Evolutionary conservation across 2,888 invertebrate species (phyloP).

Genomic region (Hylaea fasciaria): DNA sequence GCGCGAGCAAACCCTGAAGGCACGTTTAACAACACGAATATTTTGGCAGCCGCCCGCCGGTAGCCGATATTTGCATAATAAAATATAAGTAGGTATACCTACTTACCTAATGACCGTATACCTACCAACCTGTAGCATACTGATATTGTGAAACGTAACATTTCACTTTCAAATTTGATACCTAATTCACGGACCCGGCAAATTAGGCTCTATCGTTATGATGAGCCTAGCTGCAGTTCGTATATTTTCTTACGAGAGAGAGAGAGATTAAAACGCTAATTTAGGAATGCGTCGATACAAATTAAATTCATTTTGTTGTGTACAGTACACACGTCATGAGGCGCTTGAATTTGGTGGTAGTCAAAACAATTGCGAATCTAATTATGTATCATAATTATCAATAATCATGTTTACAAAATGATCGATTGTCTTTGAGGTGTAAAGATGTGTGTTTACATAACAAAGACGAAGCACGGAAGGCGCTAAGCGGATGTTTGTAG

Average conservation of each 20-base stretch:
- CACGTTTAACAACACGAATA: slow-evolving; percentile 58
- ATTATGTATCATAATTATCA: slow-evolving; percentile 44
- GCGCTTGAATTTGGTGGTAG: slow-evolving; percentile 41
- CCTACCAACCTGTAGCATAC: too few species aligned
- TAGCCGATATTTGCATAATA: slow-evolving; percentile 45
- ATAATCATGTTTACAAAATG: slow-evolving; percentile 54
- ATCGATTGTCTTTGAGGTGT: slow-evolving; percentile 49
- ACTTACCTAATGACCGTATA: slow-evolving; percentile 23
- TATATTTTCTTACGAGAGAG: too few species aligned
- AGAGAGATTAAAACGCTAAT: too few species aligned
- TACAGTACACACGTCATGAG: slow-evolving; percentile 22
- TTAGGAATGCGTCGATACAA: too few species aligned
- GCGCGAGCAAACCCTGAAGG: slow-evolving; percentile 52
- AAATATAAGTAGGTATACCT: too few species aligned
- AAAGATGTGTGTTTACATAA: slow-evolving; percentile 67
- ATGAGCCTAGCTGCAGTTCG: too few species aligned
- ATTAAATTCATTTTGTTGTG: neutral
- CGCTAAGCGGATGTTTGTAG: slow-evolving; percentile 68
- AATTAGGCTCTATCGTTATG: neutral
- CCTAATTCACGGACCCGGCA: slow-evolving; percentile 1
- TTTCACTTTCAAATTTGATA: slow-evolving; percentile 25
- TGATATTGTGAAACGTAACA: slow-evolving; percentile 30
- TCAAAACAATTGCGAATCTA: slow-evolving; percentile 48
- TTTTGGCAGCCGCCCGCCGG: slow-evolving; percentile 42
- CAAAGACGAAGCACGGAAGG: slow-evolving; percentile 63